Percentiles rank a stretch among this genome's conserved stretches.
Conservation (phyloP, 37 sponge, comb jelly and placozoan genomes). For the Spongilla lacustris region DNA sequence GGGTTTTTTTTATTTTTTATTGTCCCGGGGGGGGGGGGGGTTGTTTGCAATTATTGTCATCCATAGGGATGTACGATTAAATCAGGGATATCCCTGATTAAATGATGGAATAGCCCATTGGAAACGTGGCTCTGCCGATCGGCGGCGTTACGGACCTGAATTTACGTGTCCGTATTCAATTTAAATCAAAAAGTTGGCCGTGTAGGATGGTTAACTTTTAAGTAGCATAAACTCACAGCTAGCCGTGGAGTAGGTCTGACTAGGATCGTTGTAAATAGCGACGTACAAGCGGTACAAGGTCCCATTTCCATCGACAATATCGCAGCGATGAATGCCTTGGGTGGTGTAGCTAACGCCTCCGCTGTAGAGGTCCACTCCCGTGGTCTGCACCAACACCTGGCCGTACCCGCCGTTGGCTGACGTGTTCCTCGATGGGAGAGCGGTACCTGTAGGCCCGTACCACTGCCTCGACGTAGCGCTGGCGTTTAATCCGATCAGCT, state of each 20-base stretch:
- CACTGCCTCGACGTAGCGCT: not conserved
- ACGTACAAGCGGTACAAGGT: not conserved
- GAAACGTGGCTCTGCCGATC: too few relatives aligned
- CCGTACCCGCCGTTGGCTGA: not conserved
- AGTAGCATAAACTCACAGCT: not conserved
- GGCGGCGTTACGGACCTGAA: too few relatives aligned
- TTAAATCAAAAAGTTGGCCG: too few relatives aligned
- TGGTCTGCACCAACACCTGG: not conserved
- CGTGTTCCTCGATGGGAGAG: not conserved
- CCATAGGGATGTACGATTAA: too few relatives aligned
- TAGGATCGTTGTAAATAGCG: not conserved
- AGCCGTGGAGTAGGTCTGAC: not conserved
- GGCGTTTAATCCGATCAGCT: not conserved
- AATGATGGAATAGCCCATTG: too few relatives aligned
- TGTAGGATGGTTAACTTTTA: too few relatives aligned
- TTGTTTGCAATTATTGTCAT: too few relatives aligned
- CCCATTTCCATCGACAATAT: not conserved
- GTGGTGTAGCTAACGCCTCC: not conserved
- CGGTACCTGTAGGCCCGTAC: not conserved
- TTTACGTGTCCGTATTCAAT: too few relatives aligned
- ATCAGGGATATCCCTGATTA: too few relatives aligned
- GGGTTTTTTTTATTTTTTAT: too few relatives aligned
- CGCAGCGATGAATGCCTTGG: not conserved
- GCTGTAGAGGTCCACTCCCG: not conserved
- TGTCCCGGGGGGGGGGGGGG: too few relatives aligned